Evolutionary conservation across 1,140 invertebrate genomes (phyloP), one percentile per base, ranked within the genome.

Genomic region (Nautilus pompilius): DNA sequence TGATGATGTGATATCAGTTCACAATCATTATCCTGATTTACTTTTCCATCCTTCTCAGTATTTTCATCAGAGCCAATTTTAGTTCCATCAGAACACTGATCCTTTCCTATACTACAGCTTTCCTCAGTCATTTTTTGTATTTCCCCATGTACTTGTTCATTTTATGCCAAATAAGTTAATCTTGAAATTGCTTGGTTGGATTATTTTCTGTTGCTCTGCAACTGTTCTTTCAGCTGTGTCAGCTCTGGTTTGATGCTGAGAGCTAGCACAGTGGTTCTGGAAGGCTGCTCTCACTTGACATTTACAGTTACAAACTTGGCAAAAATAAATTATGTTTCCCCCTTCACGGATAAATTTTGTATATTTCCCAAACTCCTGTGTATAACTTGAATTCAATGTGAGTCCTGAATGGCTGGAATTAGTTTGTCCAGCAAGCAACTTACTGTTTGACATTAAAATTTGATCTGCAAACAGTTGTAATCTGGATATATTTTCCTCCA

Each of bases 221-320:
- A 49, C 48, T 10, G 24, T 53, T 17, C 49, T 58, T 46, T 65
- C 63, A 26, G 69, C 69, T 29, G 48, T 24, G 5, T 62, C 58
- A 13, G 74, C 70, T 61, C 72, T 69, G 32, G 36, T 69, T 30
- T 68, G 66, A 64, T 77, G 75, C 29, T 58, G 36, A 3, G 62
- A 48, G 33, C 68, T 63, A 46, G 68, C 67, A 57, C 75, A 77
- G 54, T 77, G 75, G 45, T 59, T 65, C 56, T 71, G 64, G 65
- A 77, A 77, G 26, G 68, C 65, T 24, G 71, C 57, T 55, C 74
- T 74, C 5, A 72, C 67, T 26, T 70, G 73, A 49, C 70, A 73
- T 59, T 77, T 77, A 70, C 72, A 75, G 63, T 77, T 75, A 67
- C 75, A 77, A 17, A 77, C 67, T 53, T 75, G 73, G 58, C 75